Conservation (phyloP, 2,797 vertebrate genomes). For the Thalassophryne amazonica region DNA sequence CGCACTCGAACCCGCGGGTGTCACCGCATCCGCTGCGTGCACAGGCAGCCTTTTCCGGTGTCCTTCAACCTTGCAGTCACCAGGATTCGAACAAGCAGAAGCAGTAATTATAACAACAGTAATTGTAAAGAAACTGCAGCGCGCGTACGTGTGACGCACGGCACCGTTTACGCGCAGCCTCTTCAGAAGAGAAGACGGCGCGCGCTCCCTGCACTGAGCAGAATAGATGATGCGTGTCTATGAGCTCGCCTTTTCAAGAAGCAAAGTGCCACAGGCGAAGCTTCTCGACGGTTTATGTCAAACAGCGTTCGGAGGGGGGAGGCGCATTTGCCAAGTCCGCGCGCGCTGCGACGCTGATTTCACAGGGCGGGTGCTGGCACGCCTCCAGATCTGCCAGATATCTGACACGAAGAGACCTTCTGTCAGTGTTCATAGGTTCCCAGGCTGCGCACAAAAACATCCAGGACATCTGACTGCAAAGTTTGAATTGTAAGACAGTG, state of each 20-base stretch:
- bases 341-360: slow-evolving; percentile 66
- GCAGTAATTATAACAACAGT: background rate
- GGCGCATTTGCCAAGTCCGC: slow-evolving; percentile 65
- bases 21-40: slow-evolving; percentile 18
- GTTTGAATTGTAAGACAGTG: no score
- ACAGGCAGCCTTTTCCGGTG: background rate
- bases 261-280: slow-evolving; percentile 82
- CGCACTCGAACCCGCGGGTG: slow-evolving; percentile 21
- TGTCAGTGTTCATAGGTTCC: no score
- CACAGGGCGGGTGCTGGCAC: slow-evolving; percentile 74
- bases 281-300: slow-evolving; percentile 71
- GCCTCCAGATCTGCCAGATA: slow-evolving; percentile 63
- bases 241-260: slow-evolving; percentile 87
- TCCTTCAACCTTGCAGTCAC: background rate
- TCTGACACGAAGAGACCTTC: slow-evolving; percentile 38
- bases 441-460: no score
- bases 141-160: slow-evolving; percentile 24
- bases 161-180: slow-evolving; percentile 47
- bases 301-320: slow-evolving; percentile 61
- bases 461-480: slow-evolving; percentile 3
- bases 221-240: slow-evolving; percentile 84
- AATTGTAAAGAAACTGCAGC: no score
- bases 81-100: no score
- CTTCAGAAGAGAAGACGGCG: slow-evolving; percentile 28
- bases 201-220: slow-evolving; percentile 54